These are phyloP conservation scores for Callipepla squamata DNA, from an alignment of 2,113 vertebrate genomes.

Conservation along the genomic window DNA sequence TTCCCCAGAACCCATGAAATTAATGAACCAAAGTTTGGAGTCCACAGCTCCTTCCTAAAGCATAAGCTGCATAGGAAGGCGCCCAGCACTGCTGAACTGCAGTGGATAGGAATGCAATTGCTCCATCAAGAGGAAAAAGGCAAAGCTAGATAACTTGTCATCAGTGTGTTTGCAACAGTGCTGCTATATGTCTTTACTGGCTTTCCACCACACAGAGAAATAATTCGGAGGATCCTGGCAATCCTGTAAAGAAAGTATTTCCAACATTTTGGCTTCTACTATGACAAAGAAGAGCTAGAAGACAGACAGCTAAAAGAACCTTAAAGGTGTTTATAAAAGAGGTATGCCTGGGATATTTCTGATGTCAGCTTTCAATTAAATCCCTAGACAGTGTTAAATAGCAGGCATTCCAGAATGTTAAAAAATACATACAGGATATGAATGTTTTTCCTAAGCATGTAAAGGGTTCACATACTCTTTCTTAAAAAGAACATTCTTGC, in stretches of 20 bases:
- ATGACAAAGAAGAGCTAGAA: conserved; percentile 13
- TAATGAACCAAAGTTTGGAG: background rate
- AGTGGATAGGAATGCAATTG: background rate
- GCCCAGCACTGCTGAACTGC: background rate
- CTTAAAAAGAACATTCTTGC: conserved; percentile 35
- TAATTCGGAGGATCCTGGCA: background rate
- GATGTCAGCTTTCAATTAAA: conserved; percentile 61
- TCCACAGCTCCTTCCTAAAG: background rate
- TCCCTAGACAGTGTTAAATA: conserved; percentile 25
- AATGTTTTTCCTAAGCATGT: conserved; percentile 28
- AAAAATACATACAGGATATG: conserved; percentile 32
- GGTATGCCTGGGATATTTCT: conserved; percentile 32
- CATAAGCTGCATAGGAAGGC: background rate
- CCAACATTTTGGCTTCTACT: background rate
- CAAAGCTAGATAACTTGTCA: background rate
- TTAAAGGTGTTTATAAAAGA: conserved; percentile 34
- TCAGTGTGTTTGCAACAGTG: background rate
- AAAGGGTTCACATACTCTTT: conserved; percentile 42
- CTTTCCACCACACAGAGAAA: background rate
- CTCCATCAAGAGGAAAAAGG: background rate
- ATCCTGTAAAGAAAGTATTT: conserved; percentile 13
- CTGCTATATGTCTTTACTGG: background rate
- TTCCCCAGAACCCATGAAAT: background rate
- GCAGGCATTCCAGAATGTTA: background rate
- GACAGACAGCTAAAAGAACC: conserved; percentile 35